Base-by-base conservation (phyloP, 2,888 invertebrate species). In the Synergus japonicus region DNA sequence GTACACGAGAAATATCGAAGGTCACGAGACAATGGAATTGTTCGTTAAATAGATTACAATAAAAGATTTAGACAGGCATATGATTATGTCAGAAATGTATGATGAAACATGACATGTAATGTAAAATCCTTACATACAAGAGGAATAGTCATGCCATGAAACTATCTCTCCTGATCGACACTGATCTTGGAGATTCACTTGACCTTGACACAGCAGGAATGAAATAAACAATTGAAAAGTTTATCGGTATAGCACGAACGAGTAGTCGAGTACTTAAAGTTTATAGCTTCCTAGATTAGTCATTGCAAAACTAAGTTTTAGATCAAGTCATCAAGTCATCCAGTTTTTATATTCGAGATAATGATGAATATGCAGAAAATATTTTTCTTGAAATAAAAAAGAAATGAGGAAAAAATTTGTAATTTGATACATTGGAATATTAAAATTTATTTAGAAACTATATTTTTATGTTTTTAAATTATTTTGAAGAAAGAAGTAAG, bases 171-270 rank as follows among this genome's bases (percentile, higher is more conserved):
- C 22, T 22, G 22, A 67, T 41, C 67, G 44, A 46, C 46, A 46
- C 22, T 67, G 67, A 46, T 46, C 67, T 67, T 67, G 67, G 43
- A 65, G 64, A 65, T 65, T 65, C 65, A 65, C 9, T 58, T 58
- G 65, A 37, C 65, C 41, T 65, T 65, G 49, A 69, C 41, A 64
- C 13, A n/a, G 41, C 41, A 29, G 49, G 15, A 15, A n/a, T 65
- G 15, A 9, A 64, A 82, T 37, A 41, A 41, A 41, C 65, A 65
- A 41, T n/a, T 41, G 15, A 65, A 58, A 58, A 18, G 18, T 58
- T 58, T 9, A 58, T 58, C 18, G 18, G 58, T 58, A 58, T 9
- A 58, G 58, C 18, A 18, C 18, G 58, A 18, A 58, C 5, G 13
- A 9, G 10, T 64, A 64, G 15, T 64, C 7, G 64, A 65, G 41